Evolutionary conservation across 2,113 vertebrate genomes (phyloP).

Genomic region (Gasterosteus aculeatus): DNA sequence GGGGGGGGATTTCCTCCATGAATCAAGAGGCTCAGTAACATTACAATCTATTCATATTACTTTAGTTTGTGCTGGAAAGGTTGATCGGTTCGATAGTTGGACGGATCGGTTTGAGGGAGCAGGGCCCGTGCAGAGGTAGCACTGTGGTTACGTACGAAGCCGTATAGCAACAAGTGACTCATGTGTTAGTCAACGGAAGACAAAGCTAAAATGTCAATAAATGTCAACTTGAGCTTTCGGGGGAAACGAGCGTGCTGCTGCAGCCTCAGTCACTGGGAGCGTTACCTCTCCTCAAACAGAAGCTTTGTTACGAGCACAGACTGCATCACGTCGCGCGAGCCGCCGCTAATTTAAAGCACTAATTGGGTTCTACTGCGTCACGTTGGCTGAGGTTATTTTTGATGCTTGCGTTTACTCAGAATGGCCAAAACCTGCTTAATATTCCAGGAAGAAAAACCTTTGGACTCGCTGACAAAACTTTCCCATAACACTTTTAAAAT

Average conservation of each 20-base stretch:
- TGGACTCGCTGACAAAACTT: too few species aligned
- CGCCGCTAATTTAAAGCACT: not conserved
- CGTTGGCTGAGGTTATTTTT: not conserved
- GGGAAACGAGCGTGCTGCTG: too few species aligned
- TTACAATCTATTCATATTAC: not conserved
- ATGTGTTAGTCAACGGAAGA: not conserved
- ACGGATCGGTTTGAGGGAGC: not conserved
- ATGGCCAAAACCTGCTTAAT: too few species aligned
- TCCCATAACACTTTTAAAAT: too few species aligned
- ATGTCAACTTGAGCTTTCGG: not conserved
- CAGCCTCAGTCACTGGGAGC: too few species aligned
- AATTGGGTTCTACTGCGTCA: not conserved
- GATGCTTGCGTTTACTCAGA: not conserved
- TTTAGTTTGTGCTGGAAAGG: not conserved
- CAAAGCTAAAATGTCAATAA: too few species aligned
- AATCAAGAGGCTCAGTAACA: not conserved
- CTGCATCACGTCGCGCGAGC: not conserved
- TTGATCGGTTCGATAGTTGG: not conserved
- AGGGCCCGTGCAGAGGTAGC: not conserved
- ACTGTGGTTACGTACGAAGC: not conserved
- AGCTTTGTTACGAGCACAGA: not conserved
- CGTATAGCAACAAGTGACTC: not conserved
- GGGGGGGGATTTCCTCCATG: too few species aligned
- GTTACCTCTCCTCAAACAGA: too few species aligned
- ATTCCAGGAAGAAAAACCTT: too few species aligned